Percentiles rank a stretch among this genome's conserved stretches.
Conservation (phyloP, 2,113 vertebrate genomes). For the Thomomys bottae region DNA sequence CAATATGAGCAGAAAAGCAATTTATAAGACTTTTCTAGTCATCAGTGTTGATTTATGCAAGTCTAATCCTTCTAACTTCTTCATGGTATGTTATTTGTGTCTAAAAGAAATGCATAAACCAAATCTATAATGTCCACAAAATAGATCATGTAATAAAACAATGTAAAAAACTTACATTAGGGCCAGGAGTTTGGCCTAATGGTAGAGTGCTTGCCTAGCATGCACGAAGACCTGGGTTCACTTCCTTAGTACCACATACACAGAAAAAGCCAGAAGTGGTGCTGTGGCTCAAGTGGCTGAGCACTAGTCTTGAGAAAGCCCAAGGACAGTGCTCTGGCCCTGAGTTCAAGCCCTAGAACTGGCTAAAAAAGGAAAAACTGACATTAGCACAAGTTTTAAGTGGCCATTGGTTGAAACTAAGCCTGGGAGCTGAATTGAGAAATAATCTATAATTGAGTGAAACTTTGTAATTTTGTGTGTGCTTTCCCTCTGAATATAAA, state of each 20-base stretch:
- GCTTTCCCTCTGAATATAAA: slow-evolving; percentile 29
- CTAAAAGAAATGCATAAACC: slow-evolving; percentile 11
- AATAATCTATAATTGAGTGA: neutral
- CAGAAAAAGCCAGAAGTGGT: no score
- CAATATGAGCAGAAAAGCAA: slow-evolving; percentile 11
- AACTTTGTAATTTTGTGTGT: neutral
- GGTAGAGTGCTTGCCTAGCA: no score
- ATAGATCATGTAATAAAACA: neutral
- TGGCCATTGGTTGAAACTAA: neutral
- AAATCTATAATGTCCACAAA: neutral
- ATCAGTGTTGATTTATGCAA: neutral
- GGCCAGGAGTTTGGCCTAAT: no score
- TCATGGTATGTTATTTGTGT: neutral
- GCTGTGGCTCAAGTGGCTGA: no score
- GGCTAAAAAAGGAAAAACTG: no score
- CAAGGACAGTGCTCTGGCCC: no score
- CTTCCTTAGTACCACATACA: no score
- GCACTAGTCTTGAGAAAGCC: no score
- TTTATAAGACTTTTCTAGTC: slow-evolving; percentile 3
- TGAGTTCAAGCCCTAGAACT: no score
- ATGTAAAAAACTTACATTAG: no score
- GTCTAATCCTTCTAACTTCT: neutral
- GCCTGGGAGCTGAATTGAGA: slow-evolving; percentile 13
- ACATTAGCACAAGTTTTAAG: neutral
- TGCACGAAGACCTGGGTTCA: no score